Evolutionary conservation across 2,113 vertebrate species (phyloP).

Genomic region (Rhagologus leucostigma): DNA sequence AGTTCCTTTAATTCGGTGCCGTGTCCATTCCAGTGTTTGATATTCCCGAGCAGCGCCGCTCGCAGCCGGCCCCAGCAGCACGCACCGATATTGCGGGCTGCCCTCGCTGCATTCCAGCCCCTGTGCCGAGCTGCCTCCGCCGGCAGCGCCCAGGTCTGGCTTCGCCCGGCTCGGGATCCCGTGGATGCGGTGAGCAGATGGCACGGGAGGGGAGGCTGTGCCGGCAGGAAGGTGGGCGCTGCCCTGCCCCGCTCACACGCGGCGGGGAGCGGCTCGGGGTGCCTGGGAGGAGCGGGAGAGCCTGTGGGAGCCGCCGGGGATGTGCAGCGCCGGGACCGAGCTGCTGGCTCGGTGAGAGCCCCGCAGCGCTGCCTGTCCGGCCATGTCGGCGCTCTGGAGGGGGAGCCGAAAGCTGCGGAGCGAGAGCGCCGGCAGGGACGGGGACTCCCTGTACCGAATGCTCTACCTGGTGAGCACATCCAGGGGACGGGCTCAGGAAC

Average conservation of each 20-base stretch:
- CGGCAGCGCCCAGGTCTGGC: background rate
- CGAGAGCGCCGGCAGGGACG: conserved; percentile 58
- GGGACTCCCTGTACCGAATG: conserved; percentile 81
- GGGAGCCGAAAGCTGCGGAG: conserved; percentile 57
- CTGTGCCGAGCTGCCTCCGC: background rate
- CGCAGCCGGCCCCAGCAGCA: conserved; percentile 31
- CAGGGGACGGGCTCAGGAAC: background rate
- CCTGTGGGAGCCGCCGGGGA: background rate
- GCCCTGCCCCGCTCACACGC: background rate
- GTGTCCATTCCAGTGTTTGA: background rate
- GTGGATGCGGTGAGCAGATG: background rate
- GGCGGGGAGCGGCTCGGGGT: background rate
- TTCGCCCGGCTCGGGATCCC: background rate
- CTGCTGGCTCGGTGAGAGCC: background rate
- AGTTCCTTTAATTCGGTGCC: conserved; percentile 8
- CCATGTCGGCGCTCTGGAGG: conserved; percentile 70
- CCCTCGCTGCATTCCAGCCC: background rate
- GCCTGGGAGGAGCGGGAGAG: background rate
- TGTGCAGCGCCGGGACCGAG: conserved; percentile 1
- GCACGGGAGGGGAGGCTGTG: background rate
- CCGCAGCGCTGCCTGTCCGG: background rate
- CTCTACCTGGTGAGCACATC: conserved; percentile 85
- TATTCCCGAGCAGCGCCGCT: background rate
- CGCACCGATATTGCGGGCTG: background rate
- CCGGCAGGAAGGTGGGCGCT: background rate